Evolutionary conservation across 2,113 vertebrate species (phyloP).

Genomic region (Lipophrys pholis): DNA sequence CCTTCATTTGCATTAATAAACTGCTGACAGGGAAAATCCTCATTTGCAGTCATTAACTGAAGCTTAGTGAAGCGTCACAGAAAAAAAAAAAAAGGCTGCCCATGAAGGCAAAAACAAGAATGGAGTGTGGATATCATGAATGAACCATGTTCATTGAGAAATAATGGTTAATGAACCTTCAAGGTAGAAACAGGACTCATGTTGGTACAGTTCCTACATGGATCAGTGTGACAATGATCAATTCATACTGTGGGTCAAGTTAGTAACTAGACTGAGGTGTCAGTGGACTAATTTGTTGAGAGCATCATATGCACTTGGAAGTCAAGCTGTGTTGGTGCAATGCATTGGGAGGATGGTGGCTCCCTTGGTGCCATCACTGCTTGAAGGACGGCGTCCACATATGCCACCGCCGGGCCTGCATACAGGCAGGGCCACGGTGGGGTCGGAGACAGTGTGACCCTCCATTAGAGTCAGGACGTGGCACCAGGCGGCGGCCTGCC

Average conservation of each 20-base stretch:
- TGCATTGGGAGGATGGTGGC: background rate
- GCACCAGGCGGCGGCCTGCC: conserved; percentile 67
- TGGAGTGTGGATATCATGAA: background rate
- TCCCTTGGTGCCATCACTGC: background rate
- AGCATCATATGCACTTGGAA: background rate
- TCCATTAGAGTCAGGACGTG: conserved; percentile 61
- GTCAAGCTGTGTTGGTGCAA: conserved; percentile 6
- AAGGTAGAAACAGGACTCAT: background rate
- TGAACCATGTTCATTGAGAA: conserved; percentile 4
- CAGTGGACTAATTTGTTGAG: conserved; percentile 15
- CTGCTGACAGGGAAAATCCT: conserved; percentile 30
- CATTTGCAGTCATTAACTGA: conserved; percentile 28
- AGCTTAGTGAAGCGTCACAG: background rate
- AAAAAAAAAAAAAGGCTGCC: background rate
- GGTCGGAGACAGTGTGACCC: conserved; percentile 64
- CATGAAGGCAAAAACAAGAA: background rate
- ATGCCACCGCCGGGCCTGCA: conserved; percentile 5
- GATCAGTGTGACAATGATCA: conserved; percentile 15
- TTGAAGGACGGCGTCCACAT: conserved; percentile 40
- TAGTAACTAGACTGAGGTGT: conserved; percentile 5
- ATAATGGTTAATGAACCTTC: conserved; percentile 2
- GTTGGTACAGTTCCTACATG: background rate
- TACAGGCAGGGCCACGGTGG: background rate
- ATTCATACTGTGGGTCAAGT: conserved; percentile 1
- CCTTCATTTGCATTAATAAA: conserved; percentile 58